Evolutionary conservation across 1,140 invertebrate genomes (phyloP), one percentile per base, ranked within the genome.

Genomic region (Drosophila serrata): DNA sequence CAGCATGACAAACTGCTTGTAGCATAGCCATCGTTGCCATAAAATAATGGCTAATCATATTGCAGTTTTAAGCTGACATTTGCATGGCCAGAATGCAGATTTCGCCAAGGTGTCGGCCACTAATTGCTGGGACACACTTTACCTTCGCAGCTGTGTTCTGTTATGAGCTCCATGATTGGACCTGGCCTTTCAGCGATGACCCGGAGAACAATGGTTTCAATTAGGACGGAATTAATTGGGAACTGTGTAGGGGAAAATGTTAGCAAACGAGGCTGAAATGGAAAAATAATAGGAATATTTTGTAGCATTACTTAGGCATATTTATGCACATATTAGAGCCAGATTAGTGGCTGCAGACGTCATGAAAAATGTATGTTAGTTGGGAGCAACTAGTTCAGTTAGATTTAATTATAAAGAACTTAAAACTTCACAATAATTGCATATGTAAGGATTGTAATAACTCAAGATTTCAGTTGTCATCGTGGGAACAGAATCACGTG

Each of bases 21-120:
- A 42, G n/a, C n/a, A n/a, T n/a, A n/a, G n/a, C 19, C 35, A 1
- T 19, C 13, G 49, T 27, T 27, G 35, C 67, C 81, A 69, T 85
- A 60, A 85, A 77, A 86, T 78, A 79, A 87, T 87, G 72, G 60
- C 73, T 88, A 87, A 84, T 87, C 81, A 87, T 88, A 87, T 72
- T 84, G 76, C 76, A 81, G 80, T 87, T 82, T 80, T 61, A 58
- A 57, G 49, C 55, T 76, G 67, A 22, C 55, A 76, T 74, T 87
- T 82, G 70, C 67, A 79, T 73, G 65, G 33, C 37, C 46, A 22
- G 35, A 37, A 51, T 61, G 46, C 58, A 73, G 58, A 70, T 75
- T 68, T 68, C 45, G 58, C 35, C 46, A 79, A 82, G 53, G 69
- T 82, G 80, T 65, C 46, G 53, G 49, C 35, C 35, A 43, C 55